These are phyloP conservation scores for Ophraella communa DNA, from an alignment of 2,888 invertebrate genomes.

Conservation along the genomic window DNA sequence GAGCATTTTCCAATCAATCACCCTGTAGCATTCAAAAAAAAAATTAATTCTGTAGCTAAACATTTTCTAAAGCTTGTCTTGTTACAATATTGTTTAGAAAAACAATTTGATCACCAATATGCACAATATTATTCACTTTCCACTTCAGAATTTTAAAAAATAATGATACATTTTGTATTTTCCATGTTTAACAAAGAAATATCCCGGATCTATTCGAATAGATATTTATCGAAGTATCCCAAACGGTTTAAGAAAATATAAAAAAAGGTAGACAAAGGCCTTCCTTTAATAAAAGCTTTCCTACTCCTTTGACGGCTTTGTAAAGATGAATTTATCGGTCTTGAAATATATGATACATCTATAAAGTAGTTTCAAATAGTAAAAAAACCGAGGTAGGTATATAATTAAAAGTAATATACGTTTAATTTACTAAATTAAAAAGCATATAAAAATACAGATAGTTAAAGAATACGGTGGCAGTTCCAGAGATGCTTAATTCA, in stretches of 20 bases:
- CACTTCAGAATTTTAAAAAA: not conserved
- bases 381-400: no score
- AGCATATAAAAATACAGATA: no score
- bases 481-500: no score
- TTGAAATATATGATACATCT: not conserved
- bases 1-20: no score
- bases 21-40: no score
- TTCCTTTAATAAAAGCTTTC: not conserved
- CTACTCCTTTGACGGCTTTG: not conserved
- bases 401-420: no score
- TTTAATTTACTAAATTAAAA: no score
- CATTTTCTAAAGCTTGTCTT: no score
- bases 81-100: no score
- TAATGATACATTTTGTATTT: conserved; percentile 5
- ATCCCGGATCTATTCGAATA: not conserved
- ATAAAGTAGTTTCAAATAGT: not conserved
- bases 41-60: no score
- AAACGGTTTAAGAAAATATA: conserved; percentile 5
- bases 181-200: conserved; percentile 1
- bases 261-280: conserved; percentile 10
- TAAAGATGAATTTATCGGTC: not conserved
- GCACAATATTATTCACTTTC: not conserved
- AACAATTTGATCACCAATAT: not conserved
- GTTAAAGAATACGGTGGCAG: no score
- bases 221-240: not conserved